phyloP scores from a whole-genome alignment of 2,888 invertebrate genomes.

The Lysandra bellargus region DNA sequence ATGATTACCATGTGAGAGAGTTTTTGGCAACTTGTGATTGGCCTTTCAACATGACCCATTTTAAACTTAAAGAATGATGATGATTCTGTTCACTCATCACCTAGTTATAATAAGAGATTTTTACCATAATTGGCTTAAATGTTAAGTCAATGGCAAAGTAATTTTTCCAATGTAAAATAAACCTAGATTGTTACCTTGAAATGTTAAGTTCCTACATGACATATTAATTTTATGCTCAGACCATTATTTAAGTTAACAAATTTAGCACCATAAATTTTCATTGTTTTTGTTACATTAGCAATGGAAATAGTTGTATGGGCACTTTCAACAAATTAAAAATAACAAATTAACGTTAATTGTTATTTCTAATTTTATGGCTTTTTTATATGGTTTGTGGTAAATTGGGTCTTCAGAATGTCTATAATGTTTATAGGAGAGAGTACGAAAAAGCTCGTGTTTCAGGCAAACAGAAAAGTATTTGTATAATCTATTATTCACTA shows the following conservation, averaged over 20 bases:
- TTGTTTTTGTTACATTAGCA: not conserved
- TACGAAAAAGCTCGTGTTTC: too few relatives aligned
- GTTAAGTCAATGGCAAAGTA: conserved; percentile 12
- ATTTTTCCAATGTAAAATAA: conserved; percentile 13
- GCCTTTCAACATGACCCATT: too few relatives aligned
- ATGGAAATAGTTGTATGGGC: not conserved
- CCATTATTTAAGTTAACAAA: not conserved
- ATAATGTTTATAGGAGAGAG: too few relatives aligned
- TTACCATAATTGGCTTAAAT: conserved; percentile 11
- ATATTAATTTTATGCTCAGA: not conserved
- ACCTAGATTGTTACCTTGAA: conserved; percentile 15
- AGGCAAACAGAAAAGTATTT: too few relatives aligned
- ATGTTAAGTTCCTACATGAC: conserved; percentile 6
- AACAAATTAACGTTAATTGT: too few relatives aligned
- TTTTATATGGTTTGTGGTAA: too few relatives aligned
- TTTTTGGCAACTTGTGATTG: too few relatives aligned
- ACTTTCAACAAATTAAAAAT: not conserved
- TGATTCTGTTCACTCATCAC: not conserved
- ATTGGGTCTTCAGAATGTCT: too few relatives aligned
- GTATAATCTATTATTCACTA: too few relatives aligned
- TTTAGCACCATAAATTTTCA: not conserved
- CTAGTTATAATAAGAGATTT: conserved; percentile 7
- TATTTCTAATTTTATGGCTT: too few relatives aligned
- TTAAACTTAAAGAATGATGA: not conserved
- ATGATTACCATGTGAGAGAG: too few relatives aligned